Base-by-base conservation (phyloP, 2,888 invertebrate genomes). In the Drosophila barbarae region DNA sequence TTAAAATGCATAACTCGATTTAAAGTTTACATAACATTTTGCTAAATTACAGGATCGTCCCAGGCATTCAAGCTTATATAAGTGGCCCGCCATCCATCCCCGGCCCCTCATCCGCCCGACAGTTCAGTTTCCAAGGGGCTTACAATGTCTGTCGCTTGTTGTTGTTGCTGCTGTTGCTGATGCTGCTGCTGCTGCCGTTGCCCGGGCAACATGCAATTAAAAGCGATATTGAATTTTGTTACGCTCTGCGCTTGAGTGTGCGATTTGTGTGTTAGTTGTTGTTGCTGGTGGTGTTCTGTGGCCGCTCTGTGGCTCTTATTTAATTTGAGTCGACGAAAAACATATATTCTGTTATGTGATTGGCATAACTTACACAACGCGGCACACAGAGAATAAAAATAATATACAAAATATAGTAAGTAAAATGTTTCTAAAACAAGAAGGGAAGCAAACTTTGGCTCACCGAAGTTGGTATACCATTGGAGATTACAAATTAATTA, bases 1-100 rank as follows among this genome's bases (percentile, higher is more conserved):
- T 82, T 82, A 85, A 82, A 82, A 85, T 82, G 81, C 85, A 85
- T 82, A 82, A 85, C 81, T 82, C 78, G 81, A 84, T 82, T 82
- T 85, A 85, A 84, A 84, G 85, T 85, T 81, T 81, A 81, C 83
- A 81, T 83, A 85, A 81, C 80, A 83, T 81, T 83, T 84, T 84
- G 75, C 75, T 77, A 79, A 80, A 80, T 80, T 82, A 84, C 85
- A 77, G 85, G 84, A 80, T 80, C 76, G 68, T 69, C 53, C 54
- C 64, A 39, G 52, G 39, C 84, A 63, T 54, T 63, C 73, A 64
- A 76, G 70, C 84, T 79, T 79, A 84, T 82, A 72, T 79, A 79
- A 79, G 82, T 84, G 79, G 84, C 81, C 76, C 56, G 63, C 55
- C 55, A 55, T 49, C 46, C 54, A 50, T 15, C 49, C 60, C 58